phyloP scores from a whole-genome alignment of 2,888 invertebrate genomes.

The Rhynchonema sp. region DNA sequence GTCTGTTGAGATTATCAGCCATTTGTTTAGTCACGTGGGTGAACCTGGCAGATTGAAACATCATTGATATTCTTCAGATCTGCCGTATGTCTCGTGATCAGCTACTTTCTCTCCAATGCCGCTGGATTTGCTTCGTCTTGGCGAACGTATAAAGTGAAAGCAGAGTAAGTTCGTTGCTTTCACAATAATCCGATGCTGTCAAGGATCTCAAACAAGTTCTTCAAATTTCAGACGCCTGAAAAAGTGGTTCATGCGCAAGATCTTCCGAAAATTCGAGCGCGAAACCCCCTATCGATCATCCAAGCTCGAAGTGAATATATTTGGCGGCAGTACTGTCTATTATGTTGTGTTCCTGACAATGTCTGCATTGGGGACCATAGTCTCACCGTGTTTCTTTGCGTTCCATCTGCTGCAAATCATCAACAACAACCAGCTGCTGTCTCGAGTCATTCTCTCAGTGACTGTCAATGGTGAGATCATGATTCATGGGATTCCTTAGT shows the following conservation, averaged over 20 bases:
- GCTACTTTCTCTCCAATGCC: constrained; percentile 26
- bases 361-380: background rate
- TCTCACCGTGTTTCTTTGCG: constrained; percentile 4
- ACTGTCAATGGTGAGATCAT: background rate
- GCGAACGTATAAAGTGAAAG: background rate
- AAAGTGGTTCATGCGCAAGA: background rate
- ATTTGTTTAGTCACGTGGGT: background rate
- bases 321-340: background rate
- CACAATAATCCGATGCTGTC: background rate
- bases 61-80: background rate
- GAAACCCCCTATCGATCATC: background rate
- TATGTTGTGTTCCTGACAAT: constrained; percentile 3
- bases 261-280: background rate
- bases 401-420: constrained; percentile 5
- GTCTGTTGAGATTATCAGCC: background rate
- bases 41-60: background rate
- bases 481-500: too few species aligned
- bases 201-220: too few species aligned
- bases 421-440: constrained; percentile 1
- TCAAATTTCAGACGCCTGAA: background rate
- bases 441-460: background rate
- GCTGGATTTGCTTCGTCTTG: constrained; percentile 1
- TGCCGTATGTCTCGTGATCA: constrained; percentile 8
- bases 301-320: constrained; percentile 2
- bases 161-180: background rate